Evolutionary conservation across 2,797 vertebrate species (phyloP), one percentile per base, ranked within the genome.

Genomic region (Astyanax mexicanus): DNA sequence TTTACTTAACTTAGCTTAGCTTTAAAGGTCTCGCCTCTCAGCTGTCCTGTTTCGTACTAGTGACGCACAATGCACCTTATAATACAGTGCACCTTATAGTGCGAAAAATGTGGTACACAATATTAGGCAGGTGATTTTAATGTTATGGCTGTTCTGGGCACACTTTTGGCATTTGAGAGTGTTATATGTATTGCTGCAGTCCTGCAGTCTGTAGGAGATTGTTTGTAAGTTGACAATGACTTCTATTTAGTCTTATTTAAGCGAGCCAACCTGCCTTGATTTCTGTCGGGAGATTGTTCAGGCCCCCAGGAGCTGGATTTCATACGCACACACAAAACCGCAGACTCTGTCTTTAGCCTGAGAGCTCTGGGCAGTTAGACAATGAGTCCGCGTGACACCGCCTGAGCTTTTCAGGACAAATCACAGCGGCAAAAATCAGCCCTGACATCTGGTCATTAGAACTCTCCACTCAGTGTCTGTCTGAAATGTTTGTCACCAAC

Each of bases 371-470:
- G 78, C 47, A 42, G 65, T 67, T 57, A 61, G 62, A 78, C 74
- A 81, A 72, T 60, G 67, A 15, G 6, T 69, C 47, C 15, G 25
- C 49, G 62, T 37, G 60, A 32, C 51, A 29, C 47, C 6, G 52
- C 80, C 82, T 80, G 80, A 84, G 54, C 65, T 69, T 69, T 61
- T 75, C 73, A 75, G 21, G 21, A 42, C 81, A 77, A 71, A 89
- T 87, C 83, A 87, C 70, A 72, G 69, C 72, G 74, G 76, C 79
- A 68, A 64, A 77, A 90, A 90, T 90, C 88, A 88, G 80, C 77
- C 54, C 32, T 80, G 83, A 82, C 88, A 90, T 84, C 83, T 77
- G 19, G 82, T 84, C 83, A 89, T 90, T 91, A 90, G 81, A 78
- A 69, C 60, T 68, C 82, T 83, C 81, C 60, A 75, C 69, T 77